Base-by-base conservation (phyloP, 2,888 invertebrate species). In the Tyria jacobaeae region DNA sequence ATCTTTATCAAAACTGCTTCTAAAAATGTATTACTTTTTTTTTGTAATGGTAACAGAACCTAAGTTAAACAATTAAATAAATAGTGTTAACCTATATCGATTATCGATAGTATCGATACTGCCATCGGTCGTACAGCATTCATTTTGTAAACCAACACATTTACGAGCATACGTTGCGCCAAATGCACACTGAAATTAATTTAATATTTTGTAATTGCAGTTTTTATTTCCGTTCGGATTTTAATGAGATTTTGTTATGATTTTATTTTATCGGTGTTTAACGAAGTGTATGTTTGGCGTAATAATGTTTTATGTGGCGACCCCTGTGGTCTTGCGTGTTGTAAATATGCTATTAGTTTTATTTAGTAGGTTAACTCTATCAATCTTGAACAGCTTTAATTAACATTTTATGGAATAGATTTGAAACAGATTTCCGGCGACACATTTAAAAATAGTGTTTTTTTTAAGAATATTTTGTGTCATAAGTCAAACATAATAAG, bases 181-280 rank as follows among this genome's bases (percentile, higher is more conserved):
- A 72, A 82, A 82, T 82, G 82, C 70, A 62, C 74, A 72, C 78
- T 48, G 66, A 81, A 81, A 86, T 86, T 87, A 86, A 86, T 86
- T 86, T 86, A 84, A 85, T 88, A 88, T 87, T 88, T 87, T 83
- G 83, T 89, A 89, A 88, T 89, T 86, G 79, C 81, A 76, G 81
- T 79, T 82, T 77, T 83, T 82, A 85, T 86, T 85, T 86, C 88
- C 85, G 85, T 82, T 78, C 73, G 64, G 61, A 68, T 71, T 79
- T 75, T 82, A 86, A 87, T 86, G 84, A 84, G 83, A 84, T 86
- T 83, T 75, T 80, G 78, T 78, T 82, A 80, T 76, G 78, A 81
- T 80, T 83, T 79, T 76, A 74, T 79, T 80, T 78, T 75, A 73
- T 75, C 79, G 70, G 62, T 72, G 69, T 76, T 78, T 74, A 76